Base-by-base conservation (phyloP, 2,888 invertebrate genomes). In the Conus canariensis region DNA sequence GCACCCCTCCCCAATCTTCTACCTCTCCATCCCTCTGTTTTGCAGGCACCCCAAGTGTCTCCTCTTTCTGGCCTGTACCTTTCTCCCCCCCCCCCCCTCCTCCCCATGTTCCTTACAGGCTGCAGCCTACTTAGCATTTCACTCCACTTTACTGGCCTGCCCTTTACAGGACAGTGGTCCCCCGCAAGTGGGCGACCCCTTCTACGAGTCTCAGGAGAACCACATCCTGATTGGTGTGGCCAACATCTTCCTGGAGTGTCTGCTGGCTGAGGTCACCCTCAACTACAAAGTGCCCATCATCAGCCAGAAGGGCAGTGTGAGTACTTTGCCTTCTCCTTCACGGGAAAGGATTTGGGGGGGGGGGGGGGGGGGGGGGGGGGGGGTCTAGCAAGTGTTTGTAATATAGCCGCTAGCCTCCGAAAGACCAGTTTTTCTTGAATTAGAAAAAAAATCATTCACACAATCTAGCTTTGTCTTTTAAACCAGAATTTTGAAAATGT, bases 271-370 rank as follows among this genome's bases (percentile, higher is more conserved):
- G 96, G 98, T 99, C 77, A 98, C 98, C 90, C 97, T 99, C 88
- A 98, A 99, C 96, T 99, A 99, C 96, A 99, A 99, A 96, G 99
- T 99, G 89, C 99, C 99, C 30, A 99, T 99, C 95, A 99, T 99
- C 95, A 99, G 99, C 95, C 99, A 99, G 96, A 99, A 99, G 97
- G 99, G 99, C 59, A 99, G 99, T 97, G 97, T 97, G 93, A 91
- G 93, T 90, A 45, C 9, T 1, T 0, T 70, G n/a, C 60, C 60
- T 16, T 64, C 12, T 14, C 60, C 6, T 64, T 16, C 45, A 45
- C 45, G 30, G 30, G 30, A 2, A 45, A 3, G 45, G 45, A 30
- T 30, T n/a, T 0, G 30, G 0, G 30, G 30, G 0, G 30, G 0
- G 30, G 30, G 30, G 2, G 4, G 45, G 0, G 45, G 45, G 0